Evolutionary conservation across 1,140 invertebrate genomes (phyloP).

Genomic region (Bombus difficillimus): DNA sequence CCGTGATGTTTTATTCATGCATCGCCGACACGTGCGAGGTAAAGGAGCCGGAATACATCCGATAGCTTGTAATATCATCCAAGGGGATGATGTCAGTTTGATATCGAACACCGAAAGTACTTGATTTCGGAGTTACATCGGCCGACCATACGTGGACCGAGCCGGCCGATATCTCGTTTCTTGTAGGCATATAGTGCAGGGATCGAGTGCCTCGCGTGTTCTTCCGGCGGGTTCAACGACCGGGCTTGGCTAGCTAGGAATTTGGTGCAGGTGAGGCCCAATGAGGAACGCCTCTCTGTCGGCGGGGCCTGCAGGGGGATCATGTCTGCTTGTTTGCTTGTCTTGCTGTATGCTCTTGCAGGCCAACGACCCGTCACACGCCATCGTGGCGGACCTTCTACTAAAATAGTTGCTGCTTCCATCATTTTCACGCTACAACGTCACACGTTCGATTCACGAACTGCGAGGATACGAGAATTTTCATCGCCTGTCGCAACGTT

Average conservation of each 20-base stretch:
- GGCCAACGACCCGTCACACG: slow-evolving; percentile 73
- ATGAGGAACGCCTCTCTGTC: slow-evolving; percentile 68
- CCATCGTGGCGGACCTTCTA: slow-evolving; percentile 55
- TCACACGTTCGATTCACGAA: background rate
- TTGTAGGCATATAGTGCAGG: slow-evolving; percentile 42
- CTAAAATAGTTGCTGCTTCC: slow-evolving; percentile 58
- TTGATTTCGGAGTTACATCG: background rate
- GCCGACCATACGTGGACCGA: background rate
- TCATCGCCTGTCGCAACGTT: background rate
- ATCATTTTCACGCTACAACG: slow-evolving; percentile 36
- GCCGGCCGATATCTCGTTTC: slow-evolving; percentile 47
- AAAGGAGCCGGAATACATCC: background rate
- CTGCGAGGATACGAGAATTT: background rate
- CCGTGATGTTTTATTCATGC: slow-evolving; percentile 8
- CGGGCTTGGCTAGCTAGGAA: slow-evolving; percentile 76
- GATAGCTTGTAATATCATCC: background rate
- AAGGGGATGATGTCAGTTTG: slow-evolving; percentile 13
- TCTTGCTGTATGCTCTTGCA: slow-evolving; percentile 66
- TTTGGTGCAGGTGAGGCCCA: slow-evolving; percentile 81
- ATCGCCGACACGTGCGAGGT: background rate
- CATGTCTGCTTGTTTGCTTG: slow-evolving; percentile 70
- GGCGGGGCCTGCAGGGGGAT: slow-evolving; percentile 68
- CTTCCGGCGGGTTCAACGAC: slow-evolving; percentile 69
- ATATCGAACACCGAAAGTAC: slow-evolving; percentile 24
- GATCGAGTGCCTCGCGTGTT: slow-evolving; percentile 49